These are phyloP conservation scores for Sebastes oblongus DNA, from an alignment of 2,797 vertebrate species.

Conservation along the genomic window DNA sequence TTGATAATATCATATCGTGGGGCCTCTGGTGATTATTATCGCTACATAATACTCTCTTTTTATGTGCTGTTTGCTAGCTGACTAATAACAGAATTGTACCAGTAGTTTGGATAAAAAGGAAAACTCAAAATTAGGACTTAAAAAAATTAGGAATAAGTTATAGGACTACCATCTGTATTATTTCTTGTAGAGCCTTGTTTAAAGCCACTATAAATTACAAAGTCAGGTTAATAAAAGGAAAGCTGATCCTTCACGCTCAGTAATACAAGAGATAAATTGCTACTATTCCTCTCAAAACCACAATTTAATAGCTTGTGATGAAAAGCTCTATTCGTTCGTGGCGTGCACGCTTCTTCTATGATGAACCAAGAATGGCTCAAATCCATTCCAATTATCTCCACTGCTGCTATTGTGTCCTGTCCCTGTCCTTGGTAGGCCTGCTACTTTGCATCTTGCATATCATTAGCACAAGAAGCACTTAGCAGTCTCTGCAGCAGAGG, in stretches of 20 bases:
- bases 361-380: neutral
- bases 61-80: neutral
- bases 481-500: constrained; percentile 40
- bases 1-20: too few relatives aligned
- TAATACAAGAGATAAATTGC: neutral
- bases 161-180: neutral
- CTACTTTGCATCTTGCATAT: constrained; percentile 69
- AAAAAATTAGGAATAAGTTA: neutral
- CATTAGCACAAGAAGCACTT: constrained; percentile 61
- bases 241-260: neutral
- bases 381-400: constrained; percentile 25
- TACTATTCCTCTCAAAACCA: neutral
- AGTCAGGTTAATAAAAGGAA: neutral
- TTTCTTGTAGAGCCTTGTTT: neutral
- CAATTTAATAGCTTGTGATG: neutral
- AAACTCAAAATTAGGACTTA: neutral
- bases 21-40: too few relatives aligned
- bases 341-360: neutral
- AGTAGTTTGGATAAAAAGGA: neutral
- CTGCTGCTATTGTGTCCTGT: constrained; percentile 32
- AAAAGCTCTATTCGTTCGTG: neutral
- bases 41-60: neutral
- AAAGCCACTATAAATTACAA: neutral
- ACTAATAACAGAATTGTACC: neutral
- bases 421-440: constrained; percentile 50